Base-by-base conservation (phyloP, 2,888 invertebrate species). In the Teleogryllus oceanicus region DNA sequence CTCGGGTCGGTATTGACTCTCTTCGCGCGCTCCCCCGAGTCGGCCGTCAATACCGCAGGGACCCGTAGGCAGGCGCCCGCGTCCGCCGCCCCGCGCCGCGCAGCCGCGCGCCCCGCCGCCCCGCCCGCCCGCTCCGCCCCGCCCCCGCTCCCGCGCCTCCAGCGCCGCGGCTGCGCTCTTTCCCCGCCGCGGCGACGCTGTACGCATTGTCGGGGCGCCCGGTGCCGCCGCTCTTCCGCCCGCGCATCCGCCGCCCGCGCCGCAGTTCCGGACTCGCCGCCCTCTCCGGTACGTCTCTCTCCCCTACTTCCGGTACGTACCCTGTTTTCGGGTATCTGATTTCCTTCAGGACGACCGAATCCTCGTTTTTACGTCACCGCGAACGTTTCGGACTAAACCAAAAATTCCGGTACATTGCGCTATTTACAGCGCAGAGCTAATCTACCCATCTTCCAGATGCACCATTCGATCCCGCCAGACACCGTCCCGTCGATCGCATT, bases 41-140 rank as follows among this genome's bases (percentile, higher is more conserved):
- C 77, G 77, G 87, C 88, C 88, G 88, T 88, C 88, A 89, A 89
- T 89, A 88, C 88, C 88, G 89, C 88, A 87, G 88, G 89, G 88
- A 88, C 84, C 85, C 84, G 84, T 82, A 82, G 83, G 84, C 84
- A 80, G 82, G 79, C 21, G 51, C 49, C 75, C 80, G 75, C 50
- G 80, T 75, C 81, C 78, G 76, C 76, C 76, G 80, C 77, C 79
- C 76, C 77, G 50, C 24, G 77, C 75, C 80, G 78, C 74, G 78
- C 74, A 76, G 78, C 77, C 21, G 37, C 79, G 78, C 76, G 16
- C 13, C 24, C 80, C 79, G 37, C 76, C 37, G 78, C 50, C 50
- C 50, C n/a, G 51, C 75, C 78, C 81, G 81, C 81, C 81, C 82
- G 76, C 21, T 20, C 76, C 16, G 8, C 76, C 13, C 74, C 74